These are phyloP conservation scores for Enchytraeus crypticus DNA, from an alignment of 2,888 invertebrate genomes.

Conservation along the genomic window DNA sequence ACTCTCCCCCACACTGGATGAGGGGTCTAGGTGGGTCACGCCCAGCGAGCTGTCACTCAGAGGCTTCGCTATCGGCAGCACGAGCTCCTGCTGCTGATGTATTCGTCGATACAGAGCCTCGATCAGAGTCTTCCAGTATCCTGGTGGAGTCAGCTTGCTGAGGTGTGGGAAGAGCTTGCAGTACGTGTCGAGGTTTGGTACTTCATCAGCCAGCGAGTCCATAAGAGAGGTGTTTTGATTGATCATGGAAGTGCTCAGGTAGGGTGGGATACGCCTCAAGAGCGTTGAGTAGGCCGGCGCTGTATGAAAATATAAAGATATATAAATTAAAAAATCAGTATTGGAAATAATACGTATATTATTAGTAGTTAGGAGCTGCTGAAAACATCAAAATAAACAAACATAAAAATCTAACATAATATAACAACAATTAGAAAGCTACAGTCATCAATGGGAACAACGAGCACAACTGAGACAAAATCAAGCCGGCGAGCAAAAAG, in stretches of 20 bases:
- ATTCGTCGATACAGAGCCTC: conserved; percentile 24
- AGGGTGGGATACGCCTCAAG: conserved; percentile 11
- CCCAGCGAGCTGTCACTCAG: not conserved
- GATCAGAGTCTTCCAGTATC: conserved; percentile 17
- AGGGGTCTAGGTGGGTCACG: not conserved
- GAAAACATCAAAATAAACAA: too few species aligned
- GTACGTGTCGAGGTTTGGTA: conserved; percentile 24
- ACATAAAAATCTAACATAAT: too few species aligned
- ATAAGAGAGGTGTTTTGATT: conserved; percentile 15
- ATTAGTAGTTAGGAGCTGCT: too few species aligned
- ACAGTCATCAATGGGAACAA: too few species aligned
- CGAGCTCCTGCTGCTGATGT: conserved; percentile 19
- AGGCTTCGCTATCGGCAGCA: conserved; percentile 20
- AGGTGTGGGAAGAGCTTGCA: conserved; percentile 22
- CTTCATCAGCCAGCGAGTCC: conserved; percentile 15
- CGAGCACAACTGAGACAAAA: too few species aligned
- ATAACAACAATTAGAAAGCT: too few species aligned
- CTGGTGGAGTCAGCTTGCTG: conserved; percentile 9
- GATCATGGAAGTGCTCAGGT: conserved; percentile 12
- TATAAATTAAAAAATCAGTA: too few species aligned
- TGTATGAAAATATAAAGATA: too few species aligned
- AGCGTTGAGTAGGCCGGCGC: conserved; percentile 32
- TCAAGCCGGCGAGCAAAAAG: too few species aligned
- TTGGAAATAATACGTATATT: too few species aligned
- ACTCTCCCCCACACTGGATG: not conserved